Base-by-base conservation (phyloP, 2,888 invertebrate genomes). In the Drosophila fulvimacula region DNA sequence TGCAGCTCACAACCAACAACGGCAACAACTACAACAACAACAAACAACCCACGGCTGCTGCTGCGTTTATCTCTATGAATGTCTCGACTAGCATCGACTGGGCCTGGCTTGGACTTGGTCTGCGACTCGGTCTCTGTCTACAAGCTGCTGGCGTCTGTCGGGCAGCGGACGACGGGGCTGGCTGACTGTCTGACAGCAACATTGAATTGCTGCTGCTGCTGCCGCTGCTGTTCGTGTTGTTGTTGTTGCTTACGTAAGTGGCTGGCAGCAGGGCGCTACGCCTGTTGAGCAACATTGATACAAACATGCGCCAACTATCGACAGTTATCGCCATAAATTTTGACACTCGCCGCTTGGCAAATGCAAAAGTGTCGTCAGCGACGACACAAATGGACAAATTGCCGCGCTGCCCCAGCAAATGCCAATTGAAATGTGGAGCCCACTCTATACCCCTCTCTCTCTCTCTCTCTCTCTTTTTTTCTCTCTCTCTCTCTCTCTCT, bases 291-390 rank as follows among this genome's bases (percentile, higher is more conserved):
- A 82, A 82, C 83, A 75, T 84, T 82, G 76, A 67, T 65, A 60
- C 71, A 76, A 69, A 79, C 73, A 74, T 76, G 79, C 78, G 86
- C 74, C 84, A 82, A 73, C 79, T 84, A 84, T 82, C 82, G 81
- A 89, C 84, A 88, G 79, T 81, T 89, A 89, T 83, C 80, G 86
- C 88, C 88, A 90, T 89, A 89, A 87, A 90, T 88, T 90, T 90
- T 82, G 88, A 83, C 81, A 90, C 86, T 84, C 77, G 70, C 64
- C 79, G 63, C 66, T 73, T 75, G 70, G 64, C 79, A 82, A 84
- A 83, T 85, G 85, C 82, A 85, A 82, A 85, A 81, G 85, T 81
- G 81, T 85, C 81, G 82, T 83, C 82, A 81, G 82, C 62, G 52
- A 49, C 66, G 63, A 74, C 76, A 59, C 68, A 81, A 83, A 82